Base-by-base conservation (phyloP, 2,888 invertebrate species). In the Molanna angustata region DNA sequence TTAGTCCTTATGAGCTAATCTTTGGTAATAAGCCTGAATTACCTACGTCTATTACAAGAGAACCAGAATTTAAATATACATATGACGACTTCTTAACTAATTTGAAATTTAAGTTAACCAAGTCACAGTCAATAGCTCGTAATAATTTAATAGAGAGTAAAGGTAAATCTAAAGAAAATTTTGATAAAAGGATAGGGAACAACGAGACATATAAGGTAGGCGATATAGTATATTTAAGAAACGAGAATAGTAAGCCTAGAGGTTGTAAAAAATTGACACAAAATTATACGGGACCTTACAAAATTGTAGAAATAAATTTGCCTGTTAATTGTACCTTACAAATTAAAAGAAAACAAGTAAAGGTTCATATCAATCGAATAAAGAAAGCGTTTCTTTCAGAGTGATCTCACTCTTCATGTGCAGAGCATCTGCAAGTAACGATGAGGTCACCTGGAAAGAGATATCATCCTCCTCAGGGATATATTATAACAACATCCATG, bases 1-100 rank as follows among this genome's bases (percentile, higher is more conserved):
- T 54, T 31, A 59, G 62, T 2, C 64, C 65, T n/a, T 63, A 62
- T 40, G 63, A 65, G 60, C 39, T 65, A 39, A 41, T 65, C 9
- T 64, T 63, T 50, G 64, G 64, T 32, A 33, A 52, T 31, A 57
- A 60, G 56, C 47, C 61, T 11, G 40, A 46, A 17, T 19, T 63
- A 7, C 62, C 61, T 13, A 56, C 60, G 11, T 59, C 62, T 6
- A 44, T 63, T 17, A 33, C 21, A 6, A 49, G 47, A 60, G 53
- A 40, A n/a, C 60, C 62, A 21, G 58, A 62, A 54, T 61, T 61
- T 31, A 57, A 56, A 35, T 63, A 64, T 46, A 60, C 60, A n/a
- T 64, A 63, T 42, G 63, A 64, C 21, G 54, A 62, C 52, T 64
- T 61, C 35, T 19, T 54, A 4, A 37, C 54, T 37, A 50, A 49